phyloP scores from a whole-genome alignment of 2,888 invertebrate genomes.

The Slavum lentiscoides region DNA sequence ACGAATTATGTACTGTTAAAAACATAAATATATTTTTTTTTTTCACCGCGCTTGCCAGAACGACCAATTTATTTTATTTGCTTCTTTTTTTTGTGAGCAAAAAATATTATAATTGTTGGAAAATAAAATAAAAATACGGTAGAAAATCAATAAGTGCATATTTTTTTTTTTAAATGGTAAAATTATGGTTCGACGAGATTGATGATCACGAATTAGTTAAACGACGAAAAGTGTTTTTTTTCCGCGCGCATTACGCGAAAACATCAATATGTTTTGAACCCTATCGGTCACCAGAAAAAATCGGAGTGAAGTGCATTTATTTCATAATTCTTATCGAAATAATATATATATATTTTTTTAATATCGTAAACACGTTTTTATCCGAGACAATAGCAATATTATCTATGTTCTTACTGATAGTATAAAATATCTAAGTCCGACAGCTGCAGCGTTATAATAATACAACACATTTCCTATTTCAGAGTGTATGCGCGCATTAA shows the following conservation, averaged over 20 bases:
- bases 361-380: background rate
- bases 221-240: constrained; percentile 13
- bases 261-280: background rate
- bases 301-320: background rate
- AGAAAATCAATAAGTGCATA: constrained; percentile 9
- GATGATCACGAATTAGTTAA: constrained; percentile 16
- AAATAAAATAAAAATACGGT: background rate
- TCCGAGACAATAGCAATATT: background rate
- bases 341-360: background rate
- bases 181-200: constrained; percentile 8
- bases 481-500: too few relatives aligned
- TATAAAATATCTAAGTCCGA: too few relatives aligned
- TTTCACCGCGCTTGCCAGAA: background rate
- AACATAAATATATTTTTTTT: constrained; percentile 3
- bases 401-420: background rate
- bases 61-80: background rate
- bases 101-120: background rate
- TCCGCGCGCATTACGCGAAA: background rate
- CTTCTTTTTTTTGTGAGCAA: background rate
- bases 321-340: background rate
- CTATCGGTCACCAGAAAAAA: constrained; percentile 1
- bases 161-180: background rate
- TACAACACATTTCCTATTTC: too few relatives aligned
- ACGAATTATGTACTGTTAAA: background rate
- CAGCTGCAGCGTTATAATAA: too few relatives aligned